These are phyloP conservation scores for Amphipoea lucens DNA, from an alignment of 2,888 invertebrate species.

Conservation along the genomic window DNA sequence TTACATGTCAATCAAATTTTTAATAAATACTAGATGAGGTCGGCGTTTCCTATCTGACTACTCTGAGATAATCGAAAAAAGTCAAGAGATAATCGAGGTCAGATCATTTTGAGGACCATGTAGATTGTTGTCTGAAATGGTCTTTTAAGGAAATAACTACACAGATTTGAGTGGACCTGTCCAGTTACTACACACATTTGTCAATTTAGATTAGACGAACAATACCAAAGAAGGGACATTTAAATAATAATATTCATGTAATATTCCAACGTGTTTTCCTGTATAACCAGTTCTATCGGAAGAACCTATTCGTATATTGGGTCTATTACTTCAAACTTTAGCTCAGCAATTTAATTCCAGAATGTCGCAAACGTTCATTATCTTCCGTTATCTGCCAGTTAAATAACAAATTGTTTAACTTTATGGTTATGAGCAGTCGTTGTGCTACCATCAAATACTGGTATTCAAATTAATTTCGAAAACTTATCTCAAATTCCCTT, in stretches of 20 bases:
- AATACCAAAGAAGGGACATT: too few relatives aligned
- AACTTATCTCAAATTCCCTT: conserved; percentile 38
- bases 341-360: conserved; percentile 36
- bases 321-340: conserved; percentile 31
- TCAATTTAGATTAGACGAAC: neutral
- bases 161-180: too few relatives aligned
- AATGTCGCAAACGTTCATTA: conserved; percentile 45
- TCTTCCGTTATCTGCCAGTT: conserved; percentile 47
- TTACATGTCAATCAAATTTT: neutral
- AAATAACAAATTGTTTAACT: conserved; percentile 64
- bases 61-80: neutral
- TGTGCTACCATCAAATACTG: conserved; percentile 40
- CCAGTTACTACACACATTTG: too few relatives aligned
- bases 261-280: neutral
- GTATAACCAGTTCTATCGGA: neutral
- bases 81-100: neutral
- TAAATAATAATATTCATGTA: neutral
- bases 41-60: neutral
- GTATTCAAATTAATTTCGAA: conserved; percentile 49
- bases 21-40: neutral
- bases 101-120: too few relatives aligned
- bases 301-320: conserved; percentile 16
- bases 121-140: too few relatives aligned
- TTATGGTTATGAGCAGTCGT: conserved; percentile 50
- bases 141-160: too few relatives aligned